A percentile compares a stretch with the other conserved stretches of the same genome.
Conservation (phyloP, 2,888 invertebrate species). For the Eristalis tenax region DNA sequence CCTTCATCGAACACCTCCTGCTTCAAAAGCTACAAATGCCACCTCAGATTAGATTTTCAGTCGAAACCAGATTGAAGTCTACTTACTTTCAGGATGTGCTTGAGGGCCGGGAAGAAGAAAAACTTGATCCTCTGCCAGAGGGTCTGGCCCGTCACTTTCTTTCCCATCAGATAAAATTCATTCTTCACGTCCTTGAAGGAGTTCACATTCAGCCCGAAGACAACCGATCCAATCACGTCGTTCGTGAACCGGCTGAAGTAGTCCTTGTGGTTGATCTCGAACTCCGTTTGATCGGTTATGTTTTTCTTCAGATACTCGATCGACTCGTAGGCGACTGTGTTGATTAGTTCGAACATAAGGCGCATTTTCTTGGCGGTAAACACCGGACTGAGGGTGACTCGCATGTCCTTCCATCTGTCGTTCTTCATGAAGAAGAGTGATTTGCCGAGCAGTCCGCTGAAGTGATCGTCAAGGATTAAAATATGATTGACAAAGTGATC, state of each 20-base stretch:
- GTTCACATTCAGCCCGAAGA: slow-evolving; percentile 82
- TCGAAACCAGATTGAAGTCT: neutral
- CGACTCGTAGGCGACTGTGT: slow-evolving; percentile 74
- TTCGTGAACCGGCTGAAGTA: slow-evolving; percentile 78
- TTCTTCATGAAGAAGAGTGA: slow-evolving; percentile 81
- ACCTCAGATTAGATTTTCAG: neutral
- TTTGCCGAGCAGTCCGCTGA: slow-evolving; percentile 82
- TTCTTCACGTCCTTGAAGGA: slow-evolving; percentile 83
- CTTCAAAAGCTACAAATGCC: slow-evolving; percentile 59
- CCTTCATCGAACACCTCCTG: slow-evolving; percentile 77
- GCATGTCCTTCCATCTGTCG: slow-evolving; percentile 79
- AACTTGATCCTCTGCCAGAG: slow-evolving; percentile 73
- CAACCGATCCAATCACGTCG: slow-evolving; percentile 81
- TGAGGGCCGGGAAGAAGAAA: slow-evolving; percentile 69
- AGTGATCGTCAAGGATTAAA: slow-evolving; percentile 76
- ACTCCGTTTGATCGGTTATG: slow-evolving; percentile 9
- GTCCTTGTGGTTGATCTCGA: slow-evolving; percentile 80
- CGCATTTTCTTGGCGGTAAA: slow-evolving; percentile 82
- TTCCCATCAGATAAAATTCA: slow-evolving; percentile 83
- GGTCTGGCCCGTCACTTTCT: slow-evolving; percentile 79
- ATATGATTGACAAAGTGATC: slow-evolving; percentile 83
- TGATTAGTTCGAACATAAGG: slow-evolving; percentile 80
- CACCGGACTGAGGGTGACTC: slow-evolving; percentile 80
- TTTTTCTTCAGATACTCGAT: slow-evolving; percentile 72
- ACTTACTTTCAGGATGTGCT: slow-evolving; percentile 74